Conservation (phyloP, 2,888 invertebrate genomes). For the Eupithecia vulgata region DNA sequence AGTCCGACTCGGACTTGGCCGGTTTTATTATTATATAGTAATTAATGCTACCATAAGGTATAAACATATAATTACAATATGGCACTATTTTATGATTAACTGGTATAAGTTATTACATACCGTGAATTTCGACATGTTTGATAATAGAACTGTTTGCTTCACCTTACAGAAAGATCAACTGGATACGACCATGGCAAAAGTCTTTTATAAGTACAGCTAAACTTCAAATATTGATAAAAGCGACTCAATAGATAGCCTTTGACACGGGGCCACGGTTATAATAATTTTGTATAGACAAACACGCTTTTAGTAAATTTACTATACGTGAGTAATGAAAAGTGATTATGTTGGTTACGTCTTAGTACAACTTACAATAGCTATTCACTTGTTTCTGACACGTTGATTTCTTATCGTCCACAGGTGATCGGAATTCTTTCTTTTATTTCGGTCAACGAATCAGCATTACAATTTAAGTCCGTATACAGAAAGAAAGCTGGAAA, state of each 20-base stretch:
- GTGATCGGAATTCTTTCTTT: too few species aligned
- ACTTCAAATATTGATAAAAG: slow-evolving; percentile 53
- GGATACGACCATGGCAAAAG: slow-evolving; percentile 30
- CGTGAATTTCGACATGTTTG: slow-evolving; percentile 57
- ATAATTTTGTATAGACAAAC: neutral
- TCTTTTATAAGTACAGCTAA: slow-evolving; percentile 54
- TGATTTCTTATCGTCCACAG: too few species aligned
- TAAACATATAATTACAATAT: too few species aligned
- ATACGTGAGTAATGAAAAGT: neutral
- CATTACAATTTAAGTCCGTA: too few species aligned
- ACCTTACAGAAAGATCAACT: slow-evolving; percentile 37
- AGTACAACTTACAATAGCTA: neutral
- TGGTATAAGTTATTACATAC: slow-evolving; percentile 45
- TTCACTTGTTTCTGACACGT: too few species aligned
- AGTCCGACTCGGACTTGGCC: too few species aligned
- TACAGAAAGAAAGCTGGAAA: too few species aligned
- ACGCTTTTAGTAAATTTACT: neutral
- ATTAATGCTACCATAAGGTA: too few species aligned
- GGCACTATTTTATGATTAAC: neutral
- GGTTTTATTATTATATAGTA: too few species aligned
- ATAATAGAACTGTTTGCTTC: slow-evolving; percentile 33
- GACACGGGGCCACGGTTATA: slow-evolving; percentile 11
- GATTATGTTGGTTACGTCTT: neutral
- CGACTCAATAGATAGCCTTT: slow-evolving; percentile 6
- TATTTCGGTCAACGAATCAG: too few species aligned